Percentiles rank a stretch among this genome's conserved stretches.
phyloP scores from a whole-genome alignment of 2,797 vertebrate species.

The Pseudochromis fuscus region DNA sequence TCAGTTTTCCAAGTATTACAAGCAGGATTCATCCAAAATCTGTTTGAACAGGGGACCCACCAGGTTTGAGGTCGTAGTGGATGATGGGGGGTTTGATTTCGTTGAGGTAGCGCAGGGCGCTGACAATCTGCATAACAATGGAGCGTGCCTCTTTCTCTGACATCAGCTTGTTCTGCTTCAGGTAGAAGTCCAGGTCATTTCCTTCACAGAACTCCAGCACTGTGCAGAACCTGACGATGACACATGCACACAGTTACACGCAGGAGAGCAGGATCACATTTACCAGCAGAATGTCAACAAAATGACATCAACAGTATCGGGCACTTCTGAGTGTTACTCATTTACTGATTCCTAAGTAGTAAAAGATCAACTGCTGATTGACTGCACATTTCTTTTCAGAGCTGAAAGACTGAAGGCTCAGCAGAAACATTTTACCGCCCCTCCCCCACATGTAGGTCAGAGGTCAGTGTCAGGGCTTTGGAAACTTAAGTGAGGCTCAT shows the following conservation, averaged over 20 bases:
- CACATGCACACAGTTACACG: neutral
- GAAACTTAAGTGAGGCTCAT: conserved; percentile 2
- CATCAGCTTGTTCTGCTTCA: conserved; percentile 99
- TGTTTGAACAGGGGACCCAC: conserved; percentile 74
- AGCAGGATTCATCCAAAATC: neutral
- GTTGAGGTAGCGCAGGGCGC: conserved; percentile 99
- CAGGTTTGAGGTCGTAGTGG: conserved; percentile 99
- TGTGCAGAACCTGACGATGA: conserved; percentile 91
- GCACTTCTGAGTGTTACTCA: rapidly evolving
- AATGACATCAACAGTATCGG: neutral
- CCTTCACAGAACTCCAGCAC: conserved; percentile 99
- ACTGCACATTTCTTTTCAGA: neutral
- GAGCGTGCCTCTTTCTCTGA: conserved; percentile 98
- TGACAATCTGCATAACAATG: conserved; percentile 99
- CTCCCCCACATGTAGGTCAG: conserved; percentile 19
- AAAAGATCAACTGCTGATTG: neutral
- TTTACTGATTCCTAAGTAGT: neutral
- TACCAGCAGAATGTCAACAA: neutral
- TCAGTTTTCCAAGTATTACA: too few species aligned
- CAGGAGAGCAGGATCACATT: neutral
- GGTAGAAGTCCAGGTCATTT: conserved; percentile 99
- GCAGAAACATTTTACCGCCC: conserved; percentile 10
- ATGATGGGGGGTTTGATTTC: conserved; percentile 99
- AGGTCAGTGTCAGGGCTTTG: conserved; percentile 25
- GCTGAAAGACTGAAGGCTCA: conserved; percentile 2